These are phyloP conservation scores for Genyomyrus donnyi DNA, from an alignment of 2,113 vertebrate genomes.

Conservation along the genomic window DNA sequence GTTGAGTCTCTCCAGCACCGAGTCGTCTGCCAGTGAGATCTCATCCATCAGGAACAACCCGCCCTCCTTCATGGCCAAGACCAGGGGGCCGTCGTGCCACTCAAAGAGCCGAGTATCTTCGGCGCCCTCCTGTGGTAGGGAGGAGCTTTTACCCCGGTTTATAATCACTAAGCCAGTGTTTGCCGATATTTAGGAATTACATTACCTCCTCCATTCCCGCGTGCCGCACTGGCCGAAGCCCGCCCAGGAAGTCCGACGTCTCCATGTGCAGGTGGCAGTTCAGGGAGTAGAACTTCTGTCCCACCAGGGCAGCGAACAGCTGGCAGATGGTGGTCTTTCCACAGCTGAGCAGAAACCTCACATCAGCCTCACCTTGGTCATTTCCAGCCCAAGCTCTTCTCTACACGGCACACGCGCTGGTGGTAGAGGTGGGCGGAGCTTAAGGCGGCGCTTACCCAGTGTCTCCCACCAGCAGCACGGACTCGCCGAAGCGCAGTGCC, in stretches of 20 bases:
- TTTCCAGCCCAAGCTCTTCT: no score
- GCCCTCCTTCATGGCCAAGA: slow-evolving; percentile 84
- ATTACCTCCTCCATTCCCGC: slow-evolving; percentile 61
- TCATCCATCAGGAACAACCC: slow-evolving; percentile 91
- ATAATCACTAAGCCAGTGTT: not conserved
- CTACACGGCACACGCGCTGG: not conserved
- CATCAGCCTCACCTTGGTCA: not conserved
- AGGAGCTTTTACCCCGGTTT: not conserved
- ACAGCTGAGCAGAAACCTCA: slow-evolving; percentile 62
- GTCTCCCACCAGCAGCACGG: slow-evolving; percentile 86
- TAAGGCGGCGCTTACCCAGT: slow-evolving; percentile 71
- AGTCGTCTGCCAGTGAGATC: slow-evolving; percentile 94
- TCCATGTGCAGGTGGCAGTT: slow-evolving; percentile 97
- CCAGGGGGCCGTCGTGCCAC: slow-evolving; percentile 90
- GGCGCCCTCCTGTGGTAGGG: slow-evolving; percentile 57
- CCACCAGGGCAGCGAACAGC: slow-evolving; percentile 76
- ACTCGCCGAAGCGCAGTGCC: slow-evolving; percentile 83
- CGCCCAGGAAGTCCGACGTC: slow-evolving; percentile 91
- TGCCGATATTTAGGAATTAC: not conserved
- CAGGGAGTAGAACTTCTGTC: slow-evolving; percentile 75
- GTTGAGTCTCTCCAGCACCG: slow-evolving; percentile 93
- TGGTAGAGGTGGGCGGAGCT: not conserved
- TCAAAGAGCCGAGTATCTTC: slow-evolving; percentile 77
- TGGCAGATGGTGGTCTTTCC: slow-evolving; percentile 97
- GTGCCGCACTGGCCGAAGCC: slow-evolving; percentile 79